Conservation (phyloP, 1,140 invertebrate genomes). For the Procambarus clarkii region DNA sequence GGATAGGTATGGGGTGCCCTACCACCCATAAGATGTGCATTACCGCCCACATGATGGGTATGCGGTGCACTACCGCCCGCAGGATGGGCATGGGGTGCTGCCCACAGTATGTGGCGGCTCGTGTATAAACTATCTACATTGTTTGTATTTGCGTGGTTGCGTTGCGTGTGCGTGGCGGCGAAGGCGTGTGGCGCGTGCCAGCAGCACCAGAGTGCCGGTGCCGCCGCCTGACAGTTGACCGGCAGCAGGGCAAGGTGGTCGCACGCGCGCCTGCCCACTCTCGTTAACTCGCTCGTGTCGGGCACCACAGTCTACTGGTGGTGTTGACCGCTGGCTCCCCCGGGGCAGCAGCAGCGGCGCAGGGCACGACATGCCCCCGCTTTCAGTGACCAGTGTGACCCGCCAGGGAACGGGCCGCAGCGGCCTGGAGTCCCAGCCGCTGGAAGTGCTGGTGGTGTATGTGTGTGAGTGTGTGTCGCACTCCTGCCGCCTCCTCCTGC, state of each 20-base stretch:
- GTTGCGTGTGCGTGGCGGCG: background rate
- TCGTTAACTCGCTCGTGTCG: background rate
- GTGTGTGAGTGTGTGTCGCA: conserved; percentile 15
- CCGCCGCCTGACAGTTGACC: background rate
- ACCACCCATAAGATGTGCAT: no score
- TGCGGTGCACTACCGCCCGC: no score
- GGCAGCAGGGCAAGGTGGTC: background rate
- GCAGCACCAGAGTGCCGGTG: background rate
- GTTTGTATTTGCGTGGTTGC: background rate
- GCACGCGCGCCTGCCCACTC: background rate
- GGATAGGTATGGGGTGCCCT: no score
- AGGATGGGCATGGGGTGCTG: no score
- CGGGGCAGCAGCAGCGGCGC: background rate
- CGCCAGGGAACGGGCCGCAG: background rate
- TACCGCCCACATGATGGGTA: no score
- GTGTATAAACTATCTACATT: no score
- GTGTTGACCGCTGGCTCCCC: background rate
- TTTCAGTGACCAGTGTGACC: background rate
- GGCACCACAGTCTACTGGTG: background rate
- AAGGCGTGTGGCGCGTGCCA: background rate
- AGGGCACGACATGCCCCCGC: background rate
- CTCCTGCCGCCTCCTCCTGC: background rate
- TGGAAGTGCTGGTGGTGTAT: conserved; percentile 17
- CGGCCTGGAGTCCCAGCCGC: background rate
- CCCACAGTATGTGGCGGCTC: no score